phyloP scores from a whole-genome alignment of 1,140 invertebrate species.

The Pararge aegeria region DNA sequence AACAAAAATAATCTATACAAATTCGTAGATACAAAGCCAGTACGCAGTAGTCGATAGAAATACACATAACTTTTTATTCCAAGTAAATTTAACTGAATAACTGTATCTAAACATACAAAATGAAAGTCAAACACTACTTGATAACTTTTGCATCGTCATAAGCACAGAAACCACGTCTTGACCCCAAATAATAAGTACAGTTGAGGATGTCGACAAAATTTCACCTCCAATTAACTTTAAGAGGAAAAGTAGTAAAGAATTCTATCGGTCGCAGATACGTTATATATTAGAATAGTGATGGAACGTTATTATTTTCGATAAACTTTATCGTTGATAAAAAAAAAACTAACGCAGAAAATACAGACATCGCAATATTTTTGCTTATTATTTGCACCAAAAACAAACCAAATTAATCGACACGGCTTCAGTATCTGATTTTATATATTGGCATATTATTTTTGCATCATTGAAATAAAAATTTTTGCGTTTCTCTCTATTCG shows the following conservation, averaged over 20 bases:
- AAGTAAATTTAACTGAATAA: not conserved
- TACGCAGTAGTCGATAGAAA: no score
- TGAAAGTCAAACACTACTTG: not conserved
- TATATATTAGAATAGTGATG: not conserved
- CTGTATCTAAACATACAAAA: conserved; percentile 1
- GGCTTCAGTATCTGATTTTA: no score
- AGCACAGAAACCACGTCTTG: conserved; percentile 7
- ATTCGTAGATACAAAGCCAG: no score
- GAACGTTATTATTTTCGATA: not conserved
- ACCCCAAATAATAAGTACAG: conserved; percentile 16
- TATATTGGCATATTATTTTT: no score
- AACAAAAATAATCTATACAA: no score
- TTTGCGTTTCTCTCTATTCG: no score
- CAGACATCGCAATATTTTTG: no score
- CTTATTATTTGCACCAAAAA: no score
- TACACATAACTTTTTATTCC: no score
- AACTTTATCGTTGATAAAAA: not conserved
- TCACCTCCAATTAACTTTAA: conserved; percentile 23
- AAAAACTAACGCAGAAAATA: no score
- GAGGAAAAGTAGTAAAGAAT: not conserved
- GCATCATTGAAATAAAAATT: no score
- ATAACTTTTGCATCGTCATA: not conserved
- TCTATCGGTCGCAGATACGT: not conserved
- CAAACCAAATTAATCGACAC: no score
- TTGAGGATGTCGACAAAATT: conserved; percentile 8